These are phyloP conservation scores for Xanthia togata DNA, from an alignment of 2,888 invertebrate genomes.

Conservation along the genomic window DNA sequence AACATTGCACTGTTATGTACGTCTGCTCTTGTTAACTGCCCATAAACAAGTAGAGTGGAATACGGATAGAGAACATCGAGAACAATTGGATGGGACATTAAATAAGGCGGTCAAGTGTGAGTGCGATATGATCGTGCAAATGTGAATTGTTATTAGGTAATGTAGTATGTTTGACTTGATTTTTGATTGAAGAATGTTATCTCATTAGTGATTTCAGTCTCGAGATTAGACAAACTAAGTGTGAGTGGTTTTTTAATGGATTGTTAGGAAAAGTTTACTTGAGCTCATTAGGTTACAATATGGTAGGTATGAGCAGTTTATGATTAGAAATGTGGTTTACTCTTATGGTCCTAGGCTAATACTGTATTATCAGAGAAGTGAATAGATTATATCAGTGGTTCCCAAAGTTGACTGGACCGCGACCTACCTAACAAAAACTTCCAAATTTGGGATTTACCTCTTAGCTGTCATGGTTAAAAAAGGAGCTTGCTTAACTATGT, in stretches of 20 bases:
- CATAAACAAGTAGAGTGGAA: conserved; percentile 33
- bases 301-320: background rate
- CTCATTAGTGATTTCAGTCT: conserved; percentile 13
- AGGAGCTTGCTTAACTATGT: too few relatives aligned
- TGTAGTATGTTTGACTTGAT: conserved; percentile 4
- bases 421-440: too few relatives aligned
- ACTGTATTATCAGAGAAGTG: too few relatives aligned
- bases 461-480: too few relatives aligned
- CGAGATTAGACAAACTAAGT: background rate
- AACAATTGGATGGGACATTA: conserved; percentile 22
- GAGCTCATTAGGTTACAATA: background rate
- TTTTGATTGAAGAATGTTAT: conserved; percentile 4
- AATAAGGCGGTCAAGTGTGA: conserved; percentile 36
- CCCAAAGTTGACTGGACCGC: too few relatives aligned
- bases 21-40: conserved; percentile 32
- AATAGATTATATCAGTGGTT: too few relatives aligned
- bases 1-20: conserved; percentile 40
- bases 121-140: background rate
- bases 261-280: background rate
- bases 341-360: background rate
- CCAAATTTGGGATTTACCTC: too few relatives aligned
- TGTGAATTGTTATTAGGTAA: conserved; percentile 18
- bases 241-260: background rate
- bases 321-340: background rate
- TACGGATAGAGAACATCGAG: conserved; percentile 15